Evolutionary conservation across 2,113 vertebrate species (phyloP).

Genomic region (Notarius quadriscutis): DNA sequence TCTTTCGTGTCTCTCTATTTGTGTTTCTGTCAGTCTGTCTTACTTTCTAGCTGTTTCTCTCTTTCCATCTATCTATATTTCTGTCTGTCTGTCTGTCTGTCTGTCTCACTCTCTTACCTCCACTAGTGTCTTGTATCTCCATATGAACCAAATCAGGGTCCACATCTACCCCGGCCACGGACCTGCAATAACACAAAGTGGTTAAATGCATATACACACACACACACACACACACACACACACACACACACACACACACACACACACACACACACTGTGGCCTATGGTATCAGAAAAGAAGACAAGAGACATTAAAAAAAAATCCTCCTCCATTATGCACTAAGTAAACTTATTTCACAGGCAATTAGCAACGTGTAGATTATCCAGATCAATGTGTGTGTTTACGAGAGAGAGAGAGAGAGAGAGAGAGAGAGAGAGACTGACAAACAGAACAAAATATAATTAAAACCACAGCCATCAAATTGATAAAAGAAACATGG

Average conservation of each 20-base stretch:
- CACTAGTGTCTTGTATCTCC: constrained; percentile 89
- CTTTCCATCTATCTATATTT: not conserved
- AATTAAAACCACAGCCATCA: not conserved
- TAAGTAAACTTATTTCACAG: constrained; percentile 62
- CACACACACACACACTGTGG: not conserved
- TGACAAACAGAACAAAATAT: not conserved
- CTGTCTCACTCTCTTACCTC: constrained; percentile 76
- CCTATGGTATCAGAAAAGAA: constrained; percentile 44
- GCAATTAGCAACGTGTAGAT: constrained; percentile 57
- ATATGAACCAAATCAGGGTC: constrained; percentile 91
- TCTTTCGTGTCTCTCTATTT: not conserved
- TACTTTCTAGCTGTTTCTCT: not conserved
- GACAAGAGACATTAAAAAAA: constrained; percentile 57
- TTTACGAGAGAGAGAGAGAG: not conserved
- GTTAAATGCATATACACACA: not conserved
- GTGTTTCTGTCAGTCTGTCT: not conserved
- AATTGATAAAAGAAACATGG: not conserved
- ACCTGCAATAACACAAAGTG: constrained; percentile 73
- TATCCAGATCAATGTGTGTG: not conserved
- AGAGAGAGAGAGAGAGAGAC: not conserved
- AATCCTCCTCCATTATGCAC: constrained; percentile 51
- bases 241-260: not conserved
- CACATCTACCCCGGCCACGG: constrained; percentile 83
- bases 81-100: not conserved
- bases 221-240: constrained; percentile 10